Conservation (phyloP, 1,140 invertebrate genomes). For the Caerostris darwini region DNA sequence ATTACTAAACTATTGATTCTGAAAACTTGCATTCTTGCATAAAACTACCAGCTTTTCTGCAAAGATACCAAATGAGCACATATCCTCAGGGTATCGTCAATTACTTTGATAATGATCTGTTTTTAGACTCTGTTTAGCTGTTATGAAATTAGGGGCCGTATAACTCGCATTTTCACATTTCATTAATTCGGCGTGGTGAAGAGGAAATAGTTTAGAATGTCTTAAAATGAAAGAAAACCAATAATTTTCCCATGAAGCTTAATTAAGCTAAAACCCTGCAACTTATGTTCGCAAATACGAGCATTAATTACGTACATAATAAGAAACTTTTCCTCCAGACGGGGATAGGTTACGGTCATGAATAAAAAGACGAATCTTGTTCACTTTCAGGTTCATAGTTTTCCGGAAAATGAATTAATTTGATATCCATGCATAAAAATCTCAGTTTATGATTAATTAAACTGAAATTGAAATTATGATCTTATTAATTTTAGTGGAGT, state of each 20-base stretch:
- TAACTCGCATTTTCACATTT: slow-evolving; percentile 23
- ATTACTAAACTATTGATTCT: too few relatives aligned
- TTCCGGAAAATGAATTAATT: background rate
- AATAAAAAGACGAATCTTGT: background rate
- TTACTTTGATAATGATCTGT: slow-evolving; percentile 22
- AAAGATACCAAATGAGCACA: background rate
- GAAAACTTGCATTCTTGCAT: too few relatives aligned
- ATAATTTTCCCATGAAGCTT: slow-evolving; percentile 25
- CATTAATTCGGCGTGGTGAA: slow-evolving; percentile 1
- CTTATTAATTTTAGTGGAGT: background rate
- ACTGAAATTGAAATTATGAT: background rate
- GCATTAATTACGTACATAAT: background rate
- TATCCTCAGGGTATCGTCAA: background rate
- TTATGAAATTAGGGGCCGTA: background rate
- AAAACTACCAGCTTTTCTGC: too few relatives aligned
- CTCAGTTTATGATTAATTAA: background rate
- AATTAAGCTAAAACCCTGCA: background rate
- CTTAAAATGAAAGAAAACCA: background rate
- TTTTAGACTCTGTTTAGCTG: background rate
- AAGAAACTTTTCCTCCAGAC: background rate
- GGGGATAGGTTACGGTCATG: background rate
- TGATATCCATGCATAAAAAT: background rate
- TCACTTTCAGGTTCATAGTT: background rate
- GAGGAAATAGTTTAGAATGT: background rate
- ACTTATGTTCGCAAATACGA: background rate